Percentiles rank a stretch among this genome's conserved stretches.
Evolutionary conservation across 2,113 vertebrate genomes (phyloP).

Genomic region (Puma concolor): DNA sequence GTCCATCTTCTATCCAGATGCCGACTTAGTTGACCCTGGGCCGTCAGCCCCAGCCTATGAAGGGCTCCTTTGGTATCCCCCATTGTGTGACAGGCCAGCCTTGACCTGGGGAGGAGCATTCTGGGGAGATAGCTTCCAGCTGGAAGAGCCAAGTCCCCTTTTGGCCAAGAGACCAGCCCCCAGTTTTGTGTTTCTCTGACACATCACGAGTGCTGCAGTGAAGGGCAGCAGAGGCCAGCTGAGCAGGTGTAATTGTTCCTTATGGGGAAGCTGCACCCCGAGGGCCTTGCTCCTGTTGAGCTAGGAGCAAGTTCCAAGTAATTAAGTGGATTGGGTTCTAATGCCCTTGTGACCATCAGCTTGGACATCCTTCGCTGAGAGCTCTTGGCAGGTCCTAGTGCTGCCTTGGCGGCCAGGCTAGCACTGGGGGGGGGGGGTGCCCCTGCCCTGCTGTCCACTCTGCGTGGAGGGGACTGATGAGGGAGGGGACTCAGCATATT

Average conservation of each 20-base stretch:
- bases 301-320: not conserved
- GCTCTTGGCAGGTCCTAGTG: not conserved
- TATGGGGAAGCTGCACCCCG: not conserved
- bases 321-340: slow-evolving; percentile 42
- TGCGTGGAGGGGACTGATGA: not conserved
- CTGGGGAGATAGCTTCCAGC: not conserved
- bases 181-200: slow-evolving; percentile 11
- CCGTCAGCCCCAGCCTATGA: not conserved
- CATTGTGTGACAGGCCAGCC: not conserved
- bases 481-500: not conserved
- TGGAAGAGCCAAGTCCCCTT: not conserved
- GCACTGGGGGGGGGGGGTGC: not conserved
- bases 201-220: rapidly evolving
- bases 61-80: not conserved
- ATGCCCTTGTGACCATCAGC: not conserved
- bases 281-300: not conserved
- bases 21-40: not conserved
- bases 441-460: not conserved
- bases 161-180: rapidly evolving
- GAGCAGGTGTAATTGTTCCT: not conserved
- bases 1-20: not conserved
- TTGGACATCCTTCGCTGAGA: not conserved
- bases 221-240: not conserved
- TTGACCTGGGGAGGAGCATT: no score
- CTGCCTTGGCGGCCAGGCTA: not conserved